Base-by-base conservation (phyloP, 2,888 invertebrate species). In the Melinaea menophilus region DNA sequence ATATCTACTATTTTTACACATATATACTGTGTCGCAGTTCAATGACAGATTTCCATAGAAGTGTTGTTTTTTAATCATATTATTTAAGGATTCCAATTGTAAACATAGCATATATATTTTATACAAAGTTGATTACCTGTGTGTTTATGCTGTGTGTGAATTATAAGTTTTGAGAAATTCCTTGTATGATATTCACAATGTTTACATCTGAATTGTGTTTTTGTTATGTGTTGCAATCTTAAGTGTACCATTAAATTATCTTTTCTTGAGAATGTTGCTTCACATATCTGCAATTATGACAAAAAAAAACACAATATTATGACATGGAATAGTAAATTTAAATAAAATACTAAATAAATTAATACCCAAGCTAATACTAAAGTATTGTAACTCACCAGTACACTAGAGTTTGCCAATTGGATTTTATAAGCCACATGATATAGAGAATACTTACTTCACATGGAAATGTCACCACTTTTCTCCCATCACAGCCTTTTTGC, bases 401-500 rank as follows among this genome's bases (percentile, higher is more conserved):
- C 22, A 22, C 22, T 22, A 22, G 22, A 22, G 22, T 22, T 22
- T 22, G 22, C 22, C 22, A 22, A 22, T 22, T 22, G 22, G 2
- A 58, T 34, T 31, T 41, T n/a, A 9, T 37, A 46, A 55, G 13
- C 41, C 37, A n/a, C 33, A 51, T 22, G 35, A 33, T 37, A 13
- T 4, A 7, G 9, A 5, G 41, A 34, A 55, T 61, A 77, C 80
- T 80, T 78, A 89, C 90, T 73, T 87, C 87, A 78, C 90, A 90
- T 22, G 77, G 74, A 70, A 73, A 84, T 37, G 71, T 66, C 1
- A 74, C 61, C 56, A 77, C 68, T 60, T 66, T 69, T n/a, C 74
- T 78, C 4, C 94, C 94, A 80, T 92, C 92, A 79, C 95, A 95
- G n/a, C 93, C 94, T 59, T 92, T 94, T 74, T 94, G 94, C 51